phyloP scores from a whole-genome alignment of 2,888 invertebrate genomes.

The Hypomecis atomaria region DNA sequence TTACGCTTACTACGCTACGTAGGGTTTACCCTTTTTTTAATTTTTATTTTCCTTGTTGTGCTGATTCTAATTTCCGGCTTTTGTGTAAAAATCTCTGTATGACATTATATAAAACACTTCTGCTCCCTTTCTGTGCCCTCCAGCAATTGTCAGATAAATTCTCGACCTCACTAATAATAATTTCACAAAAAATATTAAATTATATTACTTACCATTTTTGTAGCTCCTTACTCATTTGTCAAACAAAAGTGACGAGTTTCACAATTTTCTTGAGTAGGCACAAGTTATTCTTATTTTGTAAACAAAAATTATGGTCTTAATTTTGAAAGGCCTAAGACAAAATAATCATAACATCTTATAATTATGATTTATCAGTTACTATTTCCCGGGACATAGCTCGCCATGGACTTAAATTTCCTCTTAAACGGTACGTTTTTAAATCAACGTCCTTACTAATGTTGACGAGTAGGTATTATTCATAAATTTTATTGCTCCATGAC shows the following conservation, averaged over 20 bases:
- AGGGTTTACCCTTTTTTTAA: not conserved
- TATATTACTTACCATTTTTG: not conserved
- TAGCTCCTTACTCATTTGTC: not conserved
- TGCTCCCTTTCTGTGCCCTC: not conserved
- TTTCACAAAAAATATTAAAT: not conserved
- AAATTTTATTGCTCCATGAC: too few species aligned
- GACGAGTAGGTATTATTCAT: too few species aligned
- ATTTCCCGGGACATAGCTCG: too few species aligned
- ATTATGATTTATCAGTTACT: too few species aligned
- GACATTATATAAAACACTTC: not conserved
- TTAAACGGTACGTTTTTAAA: too few species aligned
- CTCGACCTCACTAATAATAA: not conserved
- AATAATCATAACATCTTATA: too few species aligned
- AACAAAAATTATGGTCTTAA: not conserved
- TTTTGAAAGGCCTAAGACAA: too few species aligned
- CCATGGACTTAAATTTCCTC: too few species aligned
- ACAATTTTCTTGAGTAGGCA: not conserved
- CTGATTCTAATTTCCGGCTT: constrained; percentile 5
- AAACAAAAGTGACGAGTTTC: not conserved
- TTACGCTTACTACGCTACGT: too few species aligned
- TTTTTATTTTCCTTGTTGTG: not conserved
- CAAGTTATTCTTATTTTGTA: constrained; percentile 2
- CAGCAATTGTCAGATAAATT: not conserved
- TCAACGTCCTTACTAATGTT: too few species aligned
- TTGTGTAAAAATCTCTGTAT: not conserved